Base-by-base conservation (phyloP, 2,888 invertebrate species). In the Nomada fabriciana region DNA sequence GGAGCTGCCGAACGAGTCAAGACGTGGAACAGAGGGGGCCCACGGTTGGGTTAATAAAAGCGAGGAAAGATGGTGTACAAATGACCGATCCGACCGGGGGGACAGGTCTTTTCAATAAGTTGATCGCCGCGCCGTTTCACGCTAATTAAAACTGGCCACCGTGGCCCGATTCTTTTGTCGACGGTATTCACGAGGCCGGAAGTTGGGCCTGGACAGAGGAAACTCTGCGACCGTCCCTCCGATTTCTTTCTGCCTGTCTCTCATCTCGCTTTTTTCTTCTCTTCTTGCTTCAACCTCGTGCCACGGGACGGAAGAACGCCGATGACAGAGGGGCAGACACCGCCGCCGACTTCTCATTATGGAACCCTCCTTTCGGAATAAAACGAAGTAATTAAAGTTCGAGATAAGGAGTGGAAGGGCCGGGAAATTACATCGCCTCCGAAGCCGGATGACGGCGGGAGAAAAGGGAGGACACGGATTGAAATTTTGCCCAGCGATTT, bases 341-440 rank as follows among this genome's bases (percentile, higher is more conserved):
- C 74, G 79, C 68, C 71, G 78, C 65, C 75, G 79, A 74, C 80
- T 83, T 79, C 88, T 86, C 84, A 88, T 87, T 87, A 88, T 76
- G 76, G 77, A 63, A 68, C 69, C 76, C 73, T 74, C 82, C 78
- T 82, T 85, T 82, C 79, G 63, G 80, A 82, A 84, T 79, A 86
- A 88, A 85, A 88, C 80, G 82, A 88, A 86, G 85, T 86, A 87
- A 87, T 87, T 87, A 88, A 88, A 86, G 88, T 87, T 86, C 60
- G 82, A 82, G 78, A 78, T 61, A 79, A 77, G 84, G 76, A 69
- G 82, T 68, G 82, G 68, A 86, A 55, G 52, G 42, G 55, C 57
- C 69, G 84, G 79, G 84, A 87, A 86, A 87, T 87, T 87, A 87
- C 86, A 68, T 73, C 72, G 76, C 67, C 76, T 63, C 72, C 69